A percentile compares a stretch with the other conserved stretches of the same genome.
These are phyloP conservation scores for Chauna torquata DNA, from an alignment of 2,113 vertebrate genomes.

Conservation along the genomic window DNA sequence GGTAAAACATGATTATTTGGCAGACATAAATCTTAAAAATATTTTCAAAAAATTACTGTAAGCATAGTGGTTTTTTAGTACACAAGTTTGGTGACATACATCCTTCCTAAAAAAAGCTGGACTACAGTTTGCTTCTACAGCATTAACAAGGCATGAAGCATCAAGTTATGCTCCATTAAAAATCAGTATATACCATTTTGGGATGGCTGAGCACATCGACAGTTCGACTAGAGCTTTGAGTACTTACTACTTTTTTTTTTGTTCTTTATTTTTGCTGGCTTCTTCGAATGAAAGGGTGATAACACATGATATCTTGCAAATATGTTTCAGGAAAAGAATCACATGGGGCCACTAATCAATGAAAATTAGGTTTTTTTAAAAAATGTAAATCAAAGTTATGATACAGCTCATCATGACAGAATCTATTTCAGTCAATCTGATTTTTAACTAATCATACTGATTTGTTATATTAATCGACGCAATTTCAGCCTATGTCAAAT, in stretches of 20 bases:
- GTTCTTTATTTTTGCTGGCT: neutral
- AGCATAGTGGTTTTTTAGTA: neutral
- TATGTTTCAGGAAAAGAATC: neutral
- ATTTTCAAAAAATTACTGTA: neutral
- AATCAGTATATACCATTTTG: neutral
- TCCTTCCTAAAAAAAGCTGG: neutral
- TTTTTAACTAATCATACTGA: neutral
- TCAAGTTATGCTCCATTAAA: neutral
- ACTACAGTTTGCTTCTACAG: neutral
- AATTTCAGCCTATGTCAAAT: neutral
- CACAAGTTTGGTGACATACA: neutral
- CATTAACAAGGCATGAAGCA: neutral
- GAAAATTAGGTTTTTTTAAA: neutral
- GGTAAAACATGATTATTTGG: constrained; percentile 19
- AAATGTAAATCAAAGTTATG: neutral
- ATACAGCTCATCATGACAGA: neutral
- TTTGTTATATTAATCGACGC: neutral
- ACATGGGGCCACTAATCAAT: neutral
- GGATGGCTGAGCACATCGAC: neutral
- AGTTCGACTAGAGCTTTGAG: neutral
- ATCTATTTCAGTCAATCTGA: neutral
- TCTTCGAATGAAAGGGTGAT: neutral
- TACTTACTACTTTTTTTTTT: neutral
- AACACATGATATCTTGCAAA: neutral
- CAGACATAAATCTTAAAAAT: neutral